Percentiles rank a stretch among this genome's conserved stretches.
These are phyloP conservation scores for Tragelaphus strepsiceros DNA, from an alignment of 2,113 vertebrate species.

Conservation along the genomic window DNA sequence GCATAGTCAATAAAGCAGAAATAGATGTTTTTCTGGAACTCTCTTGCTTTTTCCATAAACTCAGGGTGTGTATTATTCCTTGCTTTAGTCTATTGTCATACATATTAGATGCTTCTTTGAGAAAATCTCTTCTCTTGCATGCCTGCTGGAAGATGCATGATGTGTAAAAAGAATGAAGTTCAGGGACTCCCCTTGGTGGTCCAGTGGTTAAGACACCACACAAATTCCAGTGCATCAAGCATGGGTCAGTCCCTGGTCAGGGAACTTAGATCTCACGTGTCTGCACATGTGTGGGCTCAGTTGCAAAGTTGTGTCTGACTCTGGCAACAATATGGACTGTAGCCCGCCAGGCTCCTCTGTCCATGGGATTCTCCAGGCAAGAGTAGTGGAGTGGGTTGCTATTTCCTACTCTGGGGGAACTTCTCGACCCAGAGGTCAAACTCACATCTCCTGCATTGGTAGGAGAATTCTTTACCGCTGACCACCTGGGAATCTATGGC, in stretches of 20 bases:
- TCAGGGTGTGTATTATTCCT: rapidly evolving
- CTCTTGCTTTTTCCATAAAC: too few relatives aligned
- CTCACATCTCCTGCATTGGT: neutral
- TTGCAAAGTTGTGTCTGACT: neutral
- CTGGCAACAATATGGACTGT: neutral
- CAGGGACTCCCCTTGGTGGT: neutral
- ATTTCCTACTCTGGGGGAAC: neutral
- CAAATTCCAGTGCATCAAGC: neutral
- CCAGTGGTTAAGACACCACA: neutral
- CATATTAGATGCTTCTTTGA: neutral
- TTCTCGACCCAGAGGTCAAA: neutral
- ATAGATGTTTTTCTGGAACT: too few relatives aligned
- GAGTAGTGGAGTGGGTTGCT: neutral
- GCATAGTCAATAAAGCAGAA: too few relatives aligned
- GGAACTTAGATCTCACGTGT: neutral
- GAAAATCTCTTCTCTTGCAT: neutral
- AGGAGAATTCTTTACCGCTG: neutral
- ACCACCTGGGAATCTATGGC: too few relatives aligned
- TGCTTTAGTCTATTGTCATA: too few relatives aligned
- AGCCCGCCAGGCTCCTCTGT: neutral
- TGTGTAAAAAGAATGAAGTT: rapidly evolving
- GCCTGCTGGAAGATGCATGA: too few relatives aligned
- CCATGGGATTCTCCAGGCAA: neutral
- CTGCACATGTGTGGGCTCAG: too few relatives aligned
- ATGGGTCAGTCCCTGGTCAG: neutral